Evolutionary conservation across 2,888 invertebrate genomes (phyloP).

Genomic region (Drosophila fungiperda): DNA sequence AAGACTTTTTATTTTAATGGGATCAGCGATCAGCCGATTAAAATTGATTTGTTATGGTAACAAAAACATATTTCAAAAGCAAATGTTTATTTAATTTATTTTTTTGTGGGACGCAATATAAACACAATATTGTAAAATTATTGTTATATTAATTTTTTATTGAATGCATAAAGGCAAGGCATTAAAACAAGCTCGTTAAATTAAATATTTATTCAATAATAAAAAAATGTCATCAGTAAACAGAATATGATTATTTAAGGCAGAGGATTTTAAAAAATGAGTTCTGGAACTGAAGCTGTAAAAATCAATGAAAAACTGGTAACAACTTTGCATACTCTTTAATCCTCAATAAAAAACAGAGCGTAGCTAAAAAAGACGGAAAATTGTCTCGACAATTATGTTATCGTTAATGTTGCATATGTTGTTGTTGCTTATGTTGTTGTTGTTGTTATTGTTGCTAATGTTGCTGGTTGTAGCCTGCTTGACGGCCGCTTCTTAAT

Average conservation of each 20-base stretch:
- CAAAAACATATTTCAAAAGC: not conserved
- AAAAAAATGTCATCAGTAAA: not conserved
- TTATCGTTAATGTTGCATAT: conserved; percentile 42
- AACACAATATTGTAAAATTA: not conserved
- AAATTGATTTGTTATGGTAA: not conserved
- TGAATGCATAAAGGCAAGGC: not conserved
- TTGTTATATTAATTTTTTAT: not conserved
- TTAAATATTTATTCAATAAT: not conserved
- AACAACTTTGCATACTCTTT: not conserved
- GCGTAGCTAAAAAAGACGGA: not conserved
- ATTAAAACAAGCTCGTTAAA: not conserved
- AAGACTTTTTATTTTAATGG: not conserved
- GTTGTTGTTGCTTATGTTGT: conserved; percentile 18
- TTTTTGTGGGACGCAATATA: not conserved
- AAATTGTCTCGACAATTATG: conserved; percentile 45
- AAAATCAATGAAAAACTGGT: not conserved
- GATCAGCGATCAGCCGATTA: not conserved
- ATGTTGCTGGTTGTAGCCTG: conserved; percentile 28
- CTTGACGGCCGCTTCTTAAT: conserved; percentile 58
- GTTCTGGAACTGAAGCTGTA: not conserved
- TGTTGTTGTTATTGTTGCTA: conserved; percentile 13
- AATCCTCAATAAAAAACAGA: not conserved
- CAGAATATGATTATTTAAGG: not conserved
- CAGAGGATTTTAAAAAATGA: not conserved
- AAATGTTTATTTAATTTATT: not conserved